Base-by-base conservation (phyloP, 2,888 invertebrate genomes). In the Drosophila macrothrix region DNA sequence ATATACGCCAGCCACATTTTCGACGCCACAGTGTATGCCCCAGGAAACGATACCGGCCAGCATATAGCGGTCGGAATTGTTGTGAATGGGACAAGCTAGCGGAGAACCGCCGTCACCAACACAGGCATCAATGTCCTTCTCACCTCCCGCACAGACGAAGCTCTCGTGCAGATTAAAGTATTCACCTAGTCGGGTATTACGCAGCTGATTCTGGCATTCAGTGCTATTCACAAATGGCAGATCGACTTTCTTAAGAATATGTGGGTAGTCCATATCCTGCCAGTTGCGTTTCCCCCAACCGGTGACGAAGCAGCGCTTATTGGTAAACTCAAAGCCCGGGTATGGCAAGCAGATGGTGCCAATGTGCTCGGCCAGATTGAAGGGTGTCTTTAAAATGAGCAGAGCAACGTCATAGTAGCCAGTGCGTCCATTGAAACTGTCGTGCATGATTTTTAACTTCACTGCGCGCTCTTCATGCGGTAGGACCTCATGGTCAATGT, bases 91-190 rank as follows among this genome's bases (percentile, higher is more conserved):
- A 79, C 97, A 97, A 5, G 96, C 96, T 6, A 97, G 93, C 0
- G 97, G 96, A 29, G 96, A 96, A 0, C 97, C 97, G 0, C 97
- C 97, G 88, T 97, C 97, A 6, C 94, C 96, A 83, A 94, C 94
- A 93, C 97, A 97, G 0, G 96, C 95, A 83, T 96, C 96, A 73
- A 94, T 94, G 19, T 95, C 95, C 0, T 92, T 78, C 82, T 96
- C 96, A 0, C 97, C 97, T 0, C 97, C 97, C 0, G 97, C 97
- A 84, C 97, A 97, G 73, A 96, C 94, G 91, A 96, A 96, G 6
- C 95, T 95, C 0, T 96, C 94, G 4, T 37, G 37, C 19, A 37
- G 37, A 6, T 37, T 2, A 37, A 16, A 37, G 16, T 82, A 90
- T 96, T 96, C 0, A 96, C 96, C 41, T 92, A 93, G 19, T 29